phyloP scores from a whole-genome alignment of 2,797 vertebrate species.

The Syndactyla subalaris region DNA sequence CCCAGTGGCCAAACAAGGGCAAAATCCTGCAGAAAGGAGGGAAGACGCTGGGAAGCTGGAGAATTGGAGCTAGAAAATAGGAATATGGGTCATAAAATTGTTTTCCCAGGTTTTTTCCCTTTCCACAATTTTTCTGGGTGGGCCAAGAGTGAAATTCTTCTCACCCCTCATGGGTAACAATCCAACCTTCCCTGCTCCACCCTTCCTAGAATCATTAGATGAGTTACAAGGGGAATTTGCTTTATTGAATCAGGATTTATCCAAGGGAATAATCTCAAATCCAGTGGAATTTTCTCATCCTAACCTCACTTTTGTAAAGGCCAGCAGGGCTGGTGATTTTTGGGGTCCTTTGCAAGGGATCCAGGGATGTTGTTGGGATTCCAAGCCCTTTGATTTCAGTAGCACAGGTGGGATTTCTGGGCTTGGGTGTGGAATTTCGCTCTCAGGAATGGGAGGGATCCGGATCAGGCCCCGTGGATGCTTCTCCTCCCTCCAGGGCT shows the following conservation, averaged over 20 bases:
- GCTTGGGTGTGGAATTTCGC: rapidly evolving
- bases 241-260: slow-evolving; percentile 55
- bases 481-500: not conserved
- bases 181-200: not conserved
- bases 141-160: not conserved
- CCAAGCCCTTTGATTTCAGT: not conserved
- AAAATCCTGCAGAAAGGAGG: not conserved
- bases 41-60: not conserved
- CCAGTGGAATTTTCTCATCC: slow-evolving; percentile 66
- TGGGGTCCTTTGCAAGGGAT: not conserved
- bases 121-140: rapidly evolving
- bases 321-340: not conserved
- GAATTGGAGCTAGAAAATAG: not conserved
- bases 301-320: not conserved
- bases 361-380: not conserved
- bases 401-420: rapidly evolving
- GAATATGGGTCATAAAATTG: not conserved
- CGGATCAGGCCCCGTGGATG: not conserved
- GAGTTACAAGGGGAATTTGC: not conserved
- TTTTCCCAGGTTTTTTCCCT: rapidly evolving
- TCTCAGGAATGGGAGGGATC: not conserved
- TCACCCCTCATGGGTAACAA: not conserved
- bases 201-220: slow-evolving; percentile 49
- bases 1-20: not conserved
- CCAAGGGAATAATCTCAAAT: slow-evolving; percentile 59